These are phyloP conservation scores for Grallaria varia DNA, from an alignment of 2,113 vertebrate genomes.

Conservation along the genomic window DNA sequence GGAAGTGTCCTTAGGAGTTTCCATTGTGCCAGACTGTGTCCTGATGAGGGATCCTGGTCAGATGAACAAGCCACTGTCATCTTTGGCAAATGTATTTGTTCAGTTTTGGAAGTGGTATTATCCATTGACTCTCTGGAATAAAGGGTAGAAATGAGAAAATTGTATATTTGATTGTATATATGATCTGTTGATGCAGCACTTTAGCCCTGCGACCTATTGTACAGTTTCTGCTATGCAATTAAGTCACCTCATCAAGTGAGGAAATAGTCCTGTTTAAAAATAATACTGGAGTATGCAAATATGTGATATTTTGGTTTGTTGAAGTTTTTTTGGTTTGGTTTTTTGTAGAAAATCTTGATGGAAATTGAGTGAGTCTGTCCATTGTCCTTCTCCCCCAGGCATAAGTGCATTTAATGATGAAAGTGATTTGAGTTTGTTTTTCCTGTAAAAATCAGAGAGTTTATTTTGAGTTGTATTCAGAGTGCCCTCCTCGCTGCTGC, in stretches of 20 bases:
- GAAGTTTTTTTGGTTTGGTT: neutral
- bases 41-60: neutral
- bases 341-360: neutral
- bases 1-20: neutral
- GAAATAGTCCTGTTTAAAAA: neutral
- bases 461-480: neutral
- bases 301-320: neutral
- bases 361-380: neutral
- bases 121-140: neutral
- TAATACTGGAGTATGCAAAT: neutral
- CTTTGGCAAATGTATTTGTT: neutral
- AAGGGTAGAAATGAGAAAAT: conserved; percentile 20
- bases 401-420: neutral
- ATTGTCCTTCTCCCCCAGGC: rapidly evolving
- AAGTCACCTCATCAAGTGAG: conserved; percentile 4
- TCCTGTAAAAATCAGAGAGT: neutral
- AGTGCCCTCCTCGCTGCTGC: neutral
- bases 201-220: neutral
- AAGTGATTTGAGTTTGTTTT: neutral
- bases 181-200: conserved; percentile 13
- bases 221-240: conserved; percentile 2
- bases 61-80: neutral
- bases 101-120: neutral
- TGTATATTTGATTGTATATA: neutral
- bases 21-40: neutral